A percentile compares a stretch with the other conserved stretches of the same genome.
Conservation (phyloP, 1,140 invertebrate species). For the Potamilus streckersoni region DNA sequence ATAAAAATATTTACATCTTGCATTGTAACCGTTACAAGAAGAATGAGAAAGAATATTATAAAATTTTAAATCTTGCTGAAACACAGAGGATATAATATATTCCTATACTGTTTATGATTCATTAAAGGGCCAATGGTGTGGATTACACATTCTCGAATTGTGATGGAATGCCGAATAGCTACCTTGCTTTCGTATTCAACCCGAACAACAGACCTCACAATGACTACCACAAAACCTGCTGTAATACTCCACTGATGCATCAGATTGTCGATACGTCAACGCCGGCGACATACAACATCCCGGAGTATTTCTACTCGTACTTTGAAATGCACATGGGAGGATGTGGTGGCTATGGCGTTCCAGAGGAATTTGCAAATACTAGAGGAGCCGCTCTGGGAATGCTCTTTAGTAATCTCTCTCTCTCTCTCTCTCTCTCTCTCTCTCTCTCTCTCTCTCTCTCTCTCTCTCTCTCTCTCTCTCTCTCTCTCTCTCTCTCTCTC, state of each 20-base stretch:
- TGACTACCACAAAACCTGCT: constrained; percentile 6
- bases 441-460: too few relatives aligned
- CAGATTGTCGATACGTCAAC: constrained; percentile 11
- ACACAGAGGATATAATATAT: too few relatives aligned
- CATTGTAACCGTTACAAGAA: too few relatives aligned
- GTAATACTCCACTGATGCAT: constrained; percentile 8
- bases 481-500: too few relatives aligned
- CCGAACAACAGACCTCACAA: not conserved
- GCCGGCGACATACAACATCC: constrained; percentile 7
- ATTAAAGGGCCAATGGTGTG: constrained; percentile 9
- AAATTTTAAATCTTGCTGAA: too few relatives aligned
- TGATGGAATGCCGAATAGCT: constrained; percentile 26
- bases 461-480: too few relatives aligned
- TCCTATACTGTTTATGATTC: too few relatives aligned
- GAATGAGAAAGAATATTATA: too few relatives aligned
- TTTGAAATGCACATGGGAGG: constrained; percentile 29
- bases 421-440: too few relatives aligned
- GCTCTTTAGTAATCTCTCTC: constrained; percentile 9
- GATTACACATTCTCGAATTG: constrained; percentile 21
- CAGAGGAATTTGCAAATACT: constrained; percentile 14
- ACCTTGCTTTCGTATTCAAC: constrained; percentile 24
- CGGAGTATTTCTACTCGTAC: constrained; percentile 5
- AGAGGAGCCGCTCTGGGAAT: constrained; percentile 18
- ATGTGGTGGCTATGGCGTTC: constrained; percentile 20
- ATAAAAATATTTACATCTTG: too few relatives aligned